Evolutionary conservation across 2,113 vertebrate species (phyloP).

Genomic region (Hippolais icterina): DNA sequence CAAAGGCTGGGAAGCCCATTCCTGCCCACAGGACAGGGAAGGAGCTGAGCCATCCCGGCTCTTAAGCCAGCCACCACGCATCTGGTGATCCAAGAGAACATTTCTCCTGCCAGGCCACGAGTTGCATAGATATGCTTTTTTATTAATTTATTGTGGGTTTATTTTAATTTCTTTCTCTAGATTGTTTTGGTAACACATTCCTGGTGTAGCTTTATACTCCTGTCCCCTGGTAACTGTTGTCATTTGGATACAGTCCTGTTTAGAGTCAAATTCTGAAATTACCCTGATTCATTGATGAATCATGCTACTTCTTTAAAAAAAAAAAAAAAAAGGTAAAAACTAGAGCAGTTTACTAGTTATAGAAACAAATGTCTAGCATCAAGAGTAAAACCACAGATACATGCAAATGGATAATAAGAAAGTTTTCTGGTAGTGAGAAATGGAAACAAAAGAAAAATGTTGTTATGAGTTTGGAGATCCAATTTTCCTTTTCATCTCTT

Average conservation of each 20-base stretch:
- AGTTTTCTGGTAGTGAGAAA: neutral
- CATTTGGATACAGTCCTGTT: neutral
- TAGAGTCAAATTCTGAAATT: neutral
- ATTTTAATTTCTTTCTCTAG: neutral
- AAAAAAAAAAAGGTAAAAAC: neutral
- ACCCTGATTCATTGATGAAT: neutral
- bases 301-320: neutral
- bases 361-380: neutral
- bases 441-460: neutral
- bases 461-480: neutral
- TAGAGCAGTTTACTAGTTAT: neutral
- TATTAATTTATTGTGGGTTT: neutral
- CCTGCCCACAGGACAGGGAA: neutral
- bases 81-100: neutral
- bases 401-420: neutral
- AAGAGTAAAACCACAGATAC: neutral
- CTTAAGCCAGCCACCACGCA: too few relatives aligned
- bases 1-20: neutral
- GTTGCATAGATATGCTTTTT: neutral
- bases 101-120: neutral
- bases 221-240: neutral
- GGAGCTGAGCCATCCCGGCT: neutral
- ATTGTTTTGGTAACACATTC: neutral
- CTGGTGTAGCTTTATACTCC: neutral
- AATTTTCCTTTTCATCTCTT: slow-evolving; percentile 1